phyloP scores from a whole-genome alignment of 1,140 invertebrate genomes.

The Drosophila kurseongensis region DNA sequence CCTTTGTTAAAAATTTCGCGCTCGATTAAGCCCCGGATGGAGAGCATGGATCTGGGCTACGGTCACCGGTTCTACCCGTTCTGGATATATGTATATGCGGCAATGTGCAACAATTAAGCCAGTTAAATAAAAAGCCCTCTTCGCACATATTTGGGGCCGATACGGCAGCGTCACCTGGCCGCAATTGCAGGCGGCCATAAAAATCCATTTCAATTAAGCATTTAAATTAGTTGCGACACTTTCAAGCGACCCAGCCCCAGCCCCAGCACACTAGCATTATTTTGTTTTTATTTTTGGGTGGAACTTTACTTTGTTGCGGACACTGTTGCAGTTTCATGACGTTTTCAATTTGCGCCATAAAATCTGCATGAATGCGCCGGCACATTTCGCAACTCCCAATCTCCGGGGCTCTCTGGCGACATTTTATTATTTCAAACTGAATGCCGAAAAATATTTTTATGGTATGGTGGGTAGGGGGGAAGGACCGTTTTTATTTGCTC shows the following conservation, averaged over 20 bases:
- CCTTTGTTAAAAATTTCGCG: conserved; percentile 59
- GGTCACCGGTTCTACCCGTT: background rate
- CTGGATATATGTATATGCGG: conserved; percentile 3
- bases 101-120: conserved; percentile 75
- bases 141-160: conserved; percentile 73
- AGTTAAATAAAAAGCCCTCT: conserved; percentile 79
- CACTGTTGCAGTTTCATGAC: conserved; percentile 66
- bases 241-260: conserved; percentile 41
- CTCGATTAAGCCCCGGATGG: conserved; percentile 64
- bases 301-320: conserved; percentile 63
- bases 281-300: background rate
- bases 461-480: background rate
- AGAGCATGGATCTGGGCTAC: conserved; percentile 11
- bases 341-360: conserved; percentile 82
- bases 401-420: conserved; percentile 19
- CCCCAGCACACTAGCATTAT: conserved; percentile 7
- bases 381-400: conserved; percentile 37
- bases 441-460: conserved; percentile 76
- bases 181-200: conserved; percentile 72
- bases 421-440: conserved; percentile 74
- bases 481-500: conserved; percentile 59
- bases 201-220: conserved; percentile 84
- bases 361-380: conserved; percentile 80
- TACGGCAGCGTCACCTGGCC: conserved; percentile 59
- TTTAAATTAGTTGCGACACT: conserved; percentile 84